Evolutionary conservation across 2,113 vertebrate species (phyloP), one percentile per base, ranked within the genome.

Genomic region (Canis aureus): DNA sequence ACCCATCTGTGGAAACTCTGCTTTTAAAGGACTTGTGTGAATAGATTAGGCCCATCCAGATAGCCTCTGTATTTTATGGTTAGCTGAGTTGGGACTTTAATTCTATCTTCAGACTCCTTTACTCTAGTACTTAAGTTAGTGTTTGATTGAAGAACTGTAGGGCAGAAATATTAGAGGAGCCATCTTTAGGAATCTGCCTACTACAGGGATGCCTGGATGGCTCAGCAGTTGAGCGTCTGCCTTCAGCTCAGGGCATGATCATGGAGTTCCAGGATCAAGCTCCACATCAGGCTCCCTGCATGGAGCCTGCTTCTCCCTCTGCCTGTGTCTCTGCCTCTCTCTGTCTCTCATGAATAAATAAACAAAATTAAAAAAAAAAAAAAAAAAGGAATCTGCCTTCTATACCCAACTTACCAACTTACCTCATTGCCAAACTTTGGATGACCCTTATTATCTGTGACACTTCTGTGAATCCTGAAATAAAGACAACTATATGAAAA

Each of bases 381-480:
- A 43, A 43, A 43, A 43, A 43, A 43, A 80, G 64, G 91, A 53
- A 87, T 73, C 51, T 74, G n/a, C 7, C 13, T 64, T 3, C 32
- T 15, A 35, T 12, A 78, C 23, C 29, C 8, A 51, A 2, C 38
- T 71, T 92, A 91, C 60, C 51, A 89, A n/a, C 17, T 87, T 51
- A 66, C 23, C 23, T 66, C 16, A 35, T 64, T 20, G 27, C 35
- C 73, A 51, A 25, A 66, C 51, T 95, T 90, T 83, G 49, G 27
- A 78, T 12, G 59, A 8, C 55, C 22, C 25, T 51, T 83, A n/a
- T 15, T 15, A 17, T 83, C 15, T 90, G 51, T 89, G 80, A 64
- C 38, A 91, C 43, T 89, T 82, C 59, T 38, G 5, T 84, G 88
- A 95, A 82, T 15, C 67, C 78, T 67, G 89, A 95, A 89, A 53